A percentile compares a stretch with the other conserved stretches of the same genome.
Evolutionary conservation across 2,113 vertebrate species (phyloP).

Genomic region (Cynopterus brachyotis): DNA sequence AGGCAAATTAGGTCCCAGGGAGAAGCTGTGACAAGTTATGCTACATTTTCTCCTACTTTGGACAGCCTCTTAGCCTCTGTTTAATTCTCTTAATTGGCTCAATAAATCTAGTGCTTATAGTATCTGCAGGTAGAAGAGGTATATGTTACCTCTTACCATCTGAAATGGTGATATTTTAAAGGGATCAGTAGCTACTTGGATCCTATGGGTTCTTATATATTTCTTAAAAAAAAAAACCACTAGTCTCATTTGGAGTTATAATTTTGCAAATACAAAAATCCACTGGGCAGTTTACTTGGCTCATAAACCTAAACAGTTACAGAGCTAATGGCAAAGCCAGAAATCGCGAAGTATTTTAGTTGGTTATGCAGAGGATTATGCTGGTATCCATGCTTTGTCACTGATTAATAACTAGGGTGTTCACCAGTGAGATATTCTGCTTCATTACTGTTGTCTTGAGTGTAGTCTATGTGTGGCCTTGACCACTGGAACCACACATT

Average conservation of each 20-base stretch:
- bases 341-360: not conserved
- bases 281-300: not conserved
- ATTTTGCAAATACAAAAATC: not conserved
- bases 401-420: not conserved
- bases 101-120: not conserved
- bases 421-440: not conserved
- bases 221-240: not conserved
- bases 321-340: not conserved
- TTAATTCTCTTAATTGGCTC: not conserved
- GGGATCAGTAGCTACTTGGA: not conserved
- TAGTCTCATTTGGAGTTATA: not conserved
- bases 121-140: not conserved
- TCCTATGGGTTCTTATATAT: not conserved
- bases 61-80: not conserved
- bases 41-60: not conserved
- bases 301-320: not conserved
- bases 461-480: not conserved
- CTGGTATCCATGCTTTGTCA: not conserved
- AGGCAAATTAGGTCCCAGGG: not conserved
- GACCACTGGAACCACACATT: not conserved
- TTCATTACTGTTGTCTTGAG: not conserved
- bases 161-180: not conserved
- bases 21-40: not conserved
- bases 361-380: no score
- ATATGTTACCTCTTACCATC: not conserved